Evolutionary conservation across 2,113 vertebrate species (phyloP), one percentile per base, ranked within the genome.

Genomic region (Alethe diademata): DNA sequence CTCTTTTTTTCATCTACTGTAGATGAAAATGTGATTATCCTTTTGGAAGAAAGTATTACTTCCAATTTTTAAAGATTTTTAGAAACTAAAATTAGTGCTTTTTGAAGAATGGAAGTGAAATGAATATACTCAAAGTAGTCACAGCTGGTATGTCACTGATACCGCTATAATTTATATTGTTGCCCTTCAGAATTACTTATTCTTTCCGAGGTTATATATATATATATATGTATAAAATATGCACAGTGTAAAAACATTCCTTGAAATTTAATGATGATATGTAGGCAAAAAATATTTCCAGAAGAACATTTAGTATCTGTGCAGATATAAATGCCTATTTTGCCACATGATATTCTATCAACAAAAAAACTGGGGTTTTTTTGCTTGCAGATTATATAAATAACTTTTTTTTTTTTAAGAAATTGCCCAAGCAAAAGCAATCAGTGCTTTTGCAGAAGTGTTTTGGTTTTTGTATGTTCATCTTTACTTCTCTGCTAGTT

Each of bases 41-140:
- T 92, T 96, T 81, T 90, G 14, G 58, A 75, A 71, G 60, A 86
- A 83, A 61, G 54, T 45, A 16, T 70, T 64, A 53, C 28, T 29
- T 86, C 16, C 51, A 29, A 19, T 51, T 51, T 51, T 51, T 8
- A 45, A n/a, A 35, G 6, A n/a, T 51, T 61, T 65, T 82, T 12
- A 76, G 48, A 58, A 0, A 50, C 36, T 1, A 56, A 91, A 83
- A 29, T 53, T 23, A 65, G 10, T 82, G 33, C 3, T 62, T 78
- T 93, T 67, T 81, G 51, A 81, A 48, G 72, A 58, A 58, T 45
- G 9, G 17, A 82, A 57, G 19, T 50, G 25, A 82, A 93, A 70
- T 60, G 2, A 71, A 47, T 83, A 26, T 38, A 61, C 48, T 4
- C 8, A 3, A 79, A 80, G 24, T 28, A 73, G 47, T 62, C 33